Conservation (phyloP, 2,888 invertebrate genomes). For the Lottia scabra region DNA sequence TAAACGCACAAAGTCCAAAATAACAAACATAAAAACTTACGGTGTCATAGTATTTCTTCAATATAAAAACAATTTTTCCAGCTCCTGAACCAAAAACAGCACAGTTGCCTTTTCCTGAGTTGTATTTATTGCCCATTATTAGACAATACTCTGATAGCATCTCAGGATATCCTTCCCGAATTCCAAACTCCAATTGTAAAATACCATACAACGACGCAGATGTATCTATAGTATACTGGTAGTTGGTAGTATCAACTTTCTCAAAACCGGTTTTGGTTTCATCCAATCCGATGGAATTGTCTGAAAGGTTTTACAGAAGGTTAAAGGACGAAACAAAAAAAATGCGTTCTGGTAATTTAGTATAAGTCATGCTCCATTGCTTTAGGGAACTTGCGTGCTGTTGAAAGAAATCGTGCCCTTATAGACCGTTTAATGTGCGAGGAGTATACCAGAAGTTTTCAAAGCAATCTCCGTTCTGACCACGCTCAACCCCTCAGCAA, state of each 20-base stretch:
- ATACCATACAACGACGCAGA: constrained; percentile 45
- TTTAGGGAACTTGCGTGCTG: too few relatives aligned
- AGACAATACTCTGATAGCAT: constrained; percentile 40
- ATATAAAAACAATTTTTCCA: constrained; percentile 51
- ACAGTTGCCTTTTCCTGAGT: constrained; percentile 38
- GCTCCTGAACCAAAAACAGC: constrained; percentile 56
- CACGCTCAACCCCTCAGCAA: too few relatives aligned
- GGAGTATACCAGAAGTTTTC: too few relatives aligned
- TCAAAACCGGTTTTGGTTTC: constrained; percentile 26
- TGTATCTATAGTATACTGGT: constrained; percentile 50
- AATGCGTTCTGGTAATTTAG: not conserved
- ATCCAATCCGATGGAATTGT: constrained; percentile 32
- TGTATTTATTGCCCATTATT: constrained; percentile 30
- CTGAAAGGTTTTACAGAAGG: constrained; percentile 25
- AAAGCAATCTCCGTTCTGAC: too few relatives aligned
- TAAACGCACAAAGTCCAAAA: not conserved
- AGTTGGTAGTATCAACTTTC: constrained; percentile 46
- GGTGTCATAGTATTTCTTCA: constrained; percentile 48
- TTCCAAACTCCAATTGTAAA: constrained; percentile 59
- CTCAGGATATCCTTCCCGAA: constrained; percentile 49
- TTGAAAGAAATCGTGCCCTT: too few relatives aligned
- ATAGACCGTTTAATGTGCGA: too few relatives aligned
- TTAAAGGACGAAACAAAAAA: not conserved
- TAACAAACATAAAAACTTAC: constrained; percentile 32
- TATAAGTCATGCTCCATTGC: not conserved